Evolutionary conservation across 2,888 invertebrate species (phyloP), one percentile per base, ranked within the genome.

Genomic region (Cremastobaeus sp.): DNA sequence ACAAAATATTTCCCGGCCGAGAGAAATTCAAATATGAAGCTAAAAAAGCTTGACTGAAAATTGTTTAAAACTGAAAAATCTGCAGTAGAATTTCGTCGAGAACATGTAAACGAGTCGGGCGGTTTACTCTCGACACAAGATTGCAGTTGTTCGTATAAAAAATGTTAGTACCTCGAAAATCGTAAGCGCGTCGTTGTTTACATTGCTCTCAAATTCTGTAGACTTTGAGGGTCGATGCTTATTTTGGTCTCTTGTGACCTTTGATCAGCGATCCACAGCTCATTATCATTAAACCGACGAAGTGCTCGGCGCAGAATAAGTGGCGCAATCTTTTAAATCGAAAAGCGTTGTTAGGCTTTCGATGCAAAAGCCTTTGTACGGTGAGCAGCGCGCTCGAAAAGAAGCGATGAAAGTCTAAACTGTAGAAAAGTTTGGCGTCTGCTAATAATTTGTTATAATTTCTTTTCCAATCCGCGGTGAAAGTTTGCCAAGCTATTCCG

Each of bases 191-290:
- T 18, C 43, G 34, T 43, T 50, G 59, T 71, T 71, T 64, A 57
- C 28, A 35, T 4, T 43, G 57, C 52, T 34, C 62, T 64, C 37
- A 57, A 50, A 52, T 48, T 21, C 30, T 45, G 32, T 45, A 17
- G 39, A 54, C 45, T 59, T 47, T 64, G 39, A 39, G 32, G 11
- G 41, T 28, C 37, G 21, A 21, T n/a, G 55, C 30, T 54, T 79
- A 55, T 75, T 78, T 75, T 76, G 77, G 68, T 71, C 76, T 75
- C 74, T 68, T 39, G 55, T 70, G 35, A 73, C 73, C 79, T 81
- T 81, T 81, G 80, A 81, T 81, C 79, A 81, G 74, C 64, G 72
- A 76, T 76, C 80, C 80, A 78, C 75, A 74, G 71, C 76, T 80
- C 76, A 80, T 81, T 81, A 81, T 81, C 79, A 77, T 79, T 65